These are phyloP conservation scores for Idaea straminata DNA, from an alignment of 2,888 invertebrate genomes.

Conservation along the genomic window DNA sequence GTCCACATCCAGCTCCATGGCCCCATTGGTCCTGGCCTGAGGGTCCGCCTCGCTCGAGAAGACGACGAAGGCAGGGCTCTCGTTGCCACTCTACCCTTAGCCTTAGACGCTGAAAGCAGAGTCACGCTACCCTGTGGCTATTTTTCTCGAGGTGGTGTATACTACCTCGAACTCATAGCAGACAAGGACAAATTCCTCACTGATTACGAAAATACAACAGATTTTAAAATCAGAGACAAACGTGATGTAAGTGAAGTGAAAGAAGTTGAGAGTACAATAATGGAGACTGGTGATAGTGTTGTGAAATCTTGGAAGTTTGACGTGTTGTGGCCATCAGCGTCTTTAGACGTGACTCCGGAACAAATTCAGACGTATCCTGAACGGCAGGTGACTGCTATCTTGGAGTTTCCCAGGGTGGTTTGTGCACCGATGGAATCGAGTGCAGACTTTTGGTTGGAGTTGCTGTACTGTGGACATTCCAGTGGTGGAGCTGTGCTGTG, in stretches of 20 bases:
- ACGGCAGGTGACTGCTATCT: constrained; percentile 84
- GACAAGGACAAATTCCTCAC: constrained; percentile 54
- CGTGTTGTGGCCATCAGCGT: constrained; percentile 90
- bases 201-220: constrained; percentile 52
- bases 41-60: constrained; percentile 71
- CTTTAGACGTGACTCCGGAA: constrained; percentile 86
- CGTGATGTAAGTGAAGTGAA: constrained; percentile 24
- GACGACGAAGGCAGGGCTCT: constrained; percentile 67
- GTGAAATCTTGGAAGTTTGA: constrained; percentile 83
- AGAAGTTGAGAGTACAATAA: constrained; percentile 59
- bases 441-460: constrained; percentile 88
- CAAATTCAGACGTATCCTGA: constrained; percentile 90
- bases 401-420: constrained; percentile 87
- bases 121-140: constrained; percentile 85
- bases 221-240: constrained; percentile 28
- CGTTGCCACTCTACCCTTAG: constrained; percentile 70
- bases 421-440: constrained; percentile 82
- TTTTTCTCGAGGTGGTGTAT: constrained; percentile 86
- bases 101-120: constrained; percentile 71
- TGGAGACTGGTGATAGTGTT: constrained; percentile 66
- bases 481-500: constrained; percentile 84
- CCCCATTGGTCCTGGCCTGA: constrained; percentile 59
- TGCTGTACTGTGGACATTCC: constrained; percentile 88
- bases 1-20: constrained; percentile 85
- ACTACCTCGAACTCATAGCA: constrained; percentile 66